Conservation (phyloP, 2,113 vertebrate species). For the Vidua macroura region DNA sequence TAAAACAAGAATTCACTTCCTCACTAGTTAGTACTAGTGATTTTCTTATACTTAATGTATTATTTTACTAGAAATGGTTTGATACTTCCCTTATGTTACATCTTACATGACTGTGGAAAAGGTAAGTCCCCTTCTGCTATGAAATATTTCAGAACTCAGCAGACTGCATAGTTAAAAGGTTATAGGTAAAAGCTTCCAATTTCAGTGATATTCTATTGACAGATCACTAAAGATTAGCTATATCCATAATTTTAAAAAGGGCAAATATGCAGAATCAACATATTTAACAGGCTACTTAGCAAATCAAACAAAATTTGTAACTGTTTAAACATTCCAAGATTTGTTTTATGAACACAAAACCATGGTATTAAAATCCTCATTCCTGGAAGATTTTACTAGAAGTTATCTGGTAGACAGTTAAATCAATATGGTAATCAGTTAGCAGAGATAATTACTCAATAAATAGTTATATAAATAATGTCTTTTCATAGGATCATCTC, state of each 20-base stretch:
- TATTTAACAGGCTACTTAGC: background rate
- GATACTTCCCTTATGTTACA: background rate
- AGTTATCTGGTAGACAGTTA: background rate
- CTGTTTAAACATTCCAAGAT: background rate
- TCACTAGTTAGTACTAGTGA: background rate
- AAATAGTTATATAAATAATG: background rate
- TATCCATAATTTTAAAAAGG: background rate
- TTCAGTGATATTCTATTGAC: background rate
- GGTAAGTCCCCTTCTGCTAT: background rate
- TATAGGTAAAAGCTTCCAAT: background rate
- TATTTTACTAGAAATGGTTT: background rate
- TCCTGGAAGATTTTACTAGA: background rate
- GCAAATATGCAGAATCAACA: background rate
- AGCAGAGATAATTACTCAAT: background rate
- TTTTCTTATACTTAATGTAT: background rate
- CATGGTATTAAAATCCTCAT: background rate
- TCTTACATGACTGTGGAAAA: background rate
- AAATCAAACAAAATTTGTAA: background rate
- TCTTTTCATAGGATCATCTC: background rate
- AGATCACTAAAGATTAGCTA: background rate
- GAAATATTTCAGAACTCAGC: background rate
- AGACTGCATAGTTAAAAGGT: background rate
- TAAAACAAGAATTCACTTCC: background rate
- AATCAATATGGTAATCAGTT: background rate
- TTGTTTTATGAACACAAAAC: background rate